Evolutionary conservation across 2,113 vertebrate species (phyloP), one percentile per base, ranked within the genome.

Genomic region (Phalacrocorax aristotelis): DNA sequence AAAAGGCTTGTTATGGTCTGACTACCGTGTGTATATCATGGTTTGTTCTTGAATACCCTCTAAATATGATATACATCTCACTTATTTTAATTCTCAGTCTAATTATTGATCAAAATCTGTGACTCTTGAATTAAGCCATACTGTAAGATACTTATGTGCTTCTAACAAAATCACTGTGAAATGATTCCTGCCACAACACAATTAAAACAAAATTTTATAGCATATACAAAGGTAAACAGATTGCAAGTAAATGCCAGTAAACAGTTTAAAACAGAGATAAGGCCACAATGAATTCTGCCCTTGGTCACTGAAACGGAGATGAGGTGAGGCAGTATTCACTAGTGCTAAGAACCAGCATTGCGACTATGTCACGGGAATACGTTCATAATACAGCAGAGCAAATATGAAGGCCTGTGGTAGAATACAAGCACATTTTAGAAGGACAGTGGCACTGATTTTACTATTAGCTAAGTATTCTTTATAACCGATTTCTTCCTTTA

Each of bases 251-350:
- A 97, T 97, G 96, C 96, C 94, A 94, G 95, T 97, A 97, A 98
- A 97, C 97, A 97, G 97, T 95, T 96, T 89, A 95, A 96, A 96
- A 95, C 91, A 95, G 91, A 98, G 97, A 96, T 98, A 98, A 98
- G 98, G 98, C 98, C 98, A 98, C 98, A 93, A 96, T 95, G 98
- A 98, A 96, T 96, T 97, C 98, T 98, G 98, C 97, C 97, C 97
- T 98, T 95, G 93, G 97, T 97, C 98, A 97, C 95, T 91, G 96
- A 95, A 92, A 93, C 52, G 18, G 95, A 96, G 91, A 93, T 94
- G 94, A 97, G 95, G 97, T 86, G 97, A 98, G 98, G 97, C 96
- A 95, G 97, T 89, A 87, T 94, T 74, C 51, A 89, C 93, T 88
- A 89, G 89, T 72, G 84, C 82, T 95, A 87, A 94, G 92, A 94